Base-by-base conservation (phyloP, 2,888 invertebrate species). In the Torymus tubicola region DNA sequence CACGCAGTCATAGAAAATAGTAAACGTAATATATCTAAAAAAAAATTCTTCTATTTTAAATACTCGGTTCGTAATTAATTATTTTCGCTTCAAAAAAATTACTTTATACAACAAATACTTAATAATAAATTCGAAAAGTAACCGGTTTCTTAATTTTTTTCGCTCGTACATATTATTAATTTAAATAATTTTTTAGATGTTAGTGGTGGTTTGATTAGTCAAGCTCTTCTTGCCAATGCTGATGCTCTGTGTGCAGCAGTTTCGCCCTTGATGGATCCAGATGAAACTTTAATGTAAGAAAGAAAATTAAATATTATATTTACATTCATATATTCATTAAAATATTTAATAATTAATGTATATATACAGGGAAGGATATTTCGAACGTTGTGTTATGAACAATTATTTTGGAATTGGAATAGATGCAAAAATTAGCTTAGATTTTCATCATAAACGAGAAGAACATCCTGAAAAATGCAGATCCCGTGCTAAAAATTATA, bases 371-470 rank as follows among this genome's bases (percentile, higher is more conserved):
- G 97, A 97, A 92, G 97, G 97, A 0, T 96, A 96, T 90, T 96
- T 96, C 86, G 99, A 99, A 91, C 95, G 96, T 85, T 97, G 97
- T 87, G 98, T 98, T 1, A 99, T 99, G 99, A 99, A 99, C 91
- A 99, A 99, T 90, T 99, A 99, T 90, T 99, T 99, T 89, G 99
- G 99, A 0, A 99, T 99, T 87, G 99, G 99, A 0, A 96, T 99
- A 83, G 99, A 99, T 92, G 99, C 99, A 0, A 99, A 99, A 91
- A 98, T 99, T 75, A 96, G 98, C 0, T 92, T 99, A 64, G 99
- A 99, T 89, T 99, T 99, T 89, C 98, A 99, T 91, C 96, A 98
- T 88, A 99, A 98, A 91, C 93, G 99, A 52, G 98, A 99, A 89
- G 98, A 98, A 87, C 98, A 98, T 91, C 98, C 99, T 0, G 98